Evolutionary conservation across 2,797 vertebrate species (phyloP), one percentile per base, ranked within the genome.

Genomic region (Alauda arvensis): DNA sequence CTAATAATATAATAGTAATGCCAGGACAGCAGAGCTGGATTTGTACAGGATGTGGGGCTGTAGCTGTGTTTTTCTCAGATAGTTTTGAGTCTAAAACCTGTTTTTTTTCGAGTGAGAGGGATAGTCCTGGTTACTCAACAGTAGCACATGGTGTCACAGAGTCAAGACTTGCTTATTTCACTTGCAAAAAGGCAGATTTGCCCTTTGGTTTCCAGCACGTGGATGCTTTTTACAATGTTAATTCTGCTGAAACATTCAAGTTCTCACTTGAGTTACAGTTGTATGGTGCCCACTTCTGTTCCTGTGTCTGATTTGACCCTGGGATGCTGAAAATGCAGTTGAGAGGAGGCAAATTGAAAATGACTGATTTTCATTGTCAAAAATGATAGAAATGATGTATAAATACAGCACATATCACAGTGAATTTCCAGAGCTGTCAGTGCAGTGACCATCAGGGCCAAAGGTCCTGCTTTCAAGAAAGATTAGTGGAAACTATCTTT

Each of bases 161-260:
- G 20, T 51, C 25, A 37, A 43, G 7, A 62, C 17, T 56, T 82
- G 37, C 6, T 71, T 31, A 68, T 92, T 74, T 84, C 55, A 45
- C 18, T 42, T 39, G 8, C 13, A 15, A 48, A 52, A 52, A 55
- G 39, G n/a, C 26, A 42, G 11, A n/a, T 46, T 87, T 83, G 2
- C 9, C 42, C 23, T 61, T 83, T 40, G 52, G 9, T 52, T 85
- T 20, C 39, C 3, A 43, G 5, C 9, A 19, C 3, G 2, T 6
- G 11, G 16, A 4, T 3, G 0, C 4, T 26, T 56, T 71, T 69
- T 63, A 3, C 42, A 66, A 29, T 0, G 0, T 49, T 10, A 9
- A 9, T 63, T 79, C 28, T 78, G 31, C 16, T 45, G 31, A 33
- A 83, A 28, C 4, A 2, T 13, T 5, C 10, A 45, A 9, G 25